Conservation (phyloP, 2,113 vertebrate genomes). For the Ammodytes dubius region DNA sequence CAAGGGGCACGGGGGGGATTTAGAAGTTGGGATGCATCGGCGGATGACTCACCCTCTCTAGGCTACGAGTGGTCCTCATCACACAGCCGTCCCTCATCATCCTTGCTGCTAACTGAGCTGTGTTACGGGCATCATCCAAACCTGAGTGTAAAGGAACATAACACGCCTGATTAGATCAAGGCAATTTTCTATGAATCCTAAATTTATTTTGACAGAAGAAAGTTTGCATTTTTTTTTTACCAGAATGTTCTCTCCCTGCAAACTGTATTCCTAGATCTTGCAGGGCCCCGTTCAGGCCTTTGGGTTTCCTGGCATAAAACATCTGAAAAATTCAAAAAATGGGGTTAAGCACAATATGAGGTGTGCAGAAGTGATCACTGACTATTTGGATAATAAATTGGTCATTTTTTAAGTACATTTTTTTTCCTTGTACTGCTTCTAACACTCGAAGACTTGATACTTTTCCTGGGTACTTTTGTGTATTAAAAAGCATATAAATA, state of each 20-base stretch:
- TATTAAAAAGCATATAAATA: background rate
- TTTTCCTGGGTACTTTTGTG: background rate
- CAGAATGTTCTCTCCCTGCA: constrained; percentile 93
- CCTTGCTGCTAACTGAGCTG: constrained; percentile 90
- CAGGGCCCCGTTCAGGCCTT: constrained; percentile 93
- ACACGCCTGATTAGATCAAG: background rate
- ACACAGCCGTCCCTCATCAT: constrained; percentile 94
- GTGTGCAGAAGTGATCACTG: background rate
- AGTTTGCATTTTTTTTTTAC: constrained; percentile 68
- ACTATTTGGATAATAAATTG: background rate
- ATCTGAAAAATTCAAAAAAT: constrained; percentile 75
- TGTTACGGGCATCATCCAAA: constrained; percentile 94
- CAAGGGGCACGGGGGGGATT: background rate
- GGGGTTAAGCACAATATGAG: background rate
- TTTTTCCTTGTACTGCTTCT: background rate
- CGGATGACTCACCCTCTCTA: constrained; percentile 89
- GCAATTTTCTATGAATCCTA: background rate
- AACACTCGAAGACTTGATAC: background rate
- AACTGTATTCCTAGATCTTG: constrained; percentile 95
- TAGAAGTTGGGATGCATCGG: constrained; percentile 13
- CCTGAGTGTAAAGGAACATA: constrained; percentile 79
- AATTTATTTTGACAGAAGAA: background rate
- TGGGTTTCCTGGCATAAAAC: constrained; percentile 94
- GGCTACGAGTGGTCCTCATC: constrained; percentile 90
- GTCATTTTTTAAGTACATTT: background rate